Percentiles rank a stretch among this genome's conserved stretches.
These are phyloP conservation scores for Pyxicephalus adspersus DNA, from an alignment of 2,113 vertebrate genomes.

Conservation along the genomic window DNA sequence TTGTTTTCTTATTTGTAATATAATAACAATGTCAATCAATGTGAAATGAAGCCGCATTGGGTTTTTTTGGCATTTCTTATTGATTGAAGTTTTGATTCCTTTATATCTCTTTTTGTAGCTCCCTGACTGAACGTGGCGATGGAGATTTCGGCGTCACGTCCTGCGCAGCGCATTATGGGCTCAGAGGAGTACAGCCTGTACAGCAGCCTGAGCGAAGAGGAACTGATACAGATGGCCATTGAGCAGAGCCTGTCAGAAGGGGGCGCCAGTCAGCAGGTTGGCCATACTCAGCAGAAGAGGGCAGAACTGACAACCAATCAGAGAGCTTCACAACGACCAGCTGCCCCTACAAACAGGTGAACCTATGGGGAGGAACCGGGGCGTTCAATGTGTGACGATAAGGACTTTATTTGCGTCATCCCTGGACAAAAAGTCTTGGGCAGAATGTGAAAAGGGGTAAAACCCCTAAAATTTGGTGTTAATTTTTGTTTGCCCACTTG, in stretches of 20 bases:
- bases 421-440: no score
- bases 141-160: slow-evolving; percentile 62
- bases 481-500: no score
- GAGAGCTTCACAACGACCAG: slow-evolving; percentile 57
- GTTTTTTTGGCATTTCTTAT: not conserved
- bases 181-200: slow-evolving; percentile 89
- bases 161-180: slow-evolving; percentile 61
- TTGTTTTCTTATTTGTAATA: no score
- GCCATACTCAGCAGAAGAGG: slow-evolving; percentile 62
- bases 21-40: no score
- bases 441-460: no score
- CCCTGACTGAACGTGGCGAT: slow-evolving; percentile 54
- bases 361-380: not conserved
- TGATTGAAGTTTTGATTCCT: not conserved
- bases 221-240: slow-evolving; percentile 90
- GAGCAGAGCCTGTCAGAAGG: slow-evolving; percentile 84
- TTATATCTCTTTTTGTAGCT: not conserved
- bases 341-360: slow-evolving; percentile 74
- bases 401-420: no score
- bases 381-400: no score
- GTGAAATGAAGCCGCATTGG: no score
- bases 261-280: slow-evolving; percentile 29
- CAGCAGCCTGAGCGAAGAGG: slow-evolving; percentile 83
- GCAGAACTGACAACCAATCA: slow-evolving; percentile 28
- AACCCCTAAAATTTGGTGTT: no score